Base-by-base conservation (phyloP, 2,888 invertebrate genomes). In the Campoletis raptor region DNA sequence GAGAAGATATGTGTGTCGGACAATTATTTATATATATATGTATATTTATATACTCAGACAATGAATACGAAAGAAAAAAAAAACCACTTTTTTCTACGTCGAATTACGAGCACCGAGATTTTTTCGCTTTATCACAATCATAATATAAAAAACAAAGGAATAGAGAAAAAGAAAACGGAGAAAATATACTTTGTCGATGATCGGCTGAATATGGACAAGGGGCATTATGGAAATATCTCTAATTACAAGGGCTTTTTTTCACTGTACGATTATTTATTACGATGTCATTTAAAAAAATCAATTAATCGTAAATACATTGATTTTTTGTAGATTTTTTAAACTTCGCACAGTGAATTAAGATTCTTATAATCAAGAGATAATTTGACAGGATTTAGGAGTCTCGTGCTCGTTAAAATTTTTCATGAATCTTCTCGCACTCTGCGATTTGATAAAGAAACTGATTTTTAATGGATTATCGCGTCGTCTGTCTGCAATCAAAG, bases 21-120 rank as follows among this genome's bases (percentile, higher is more conserved):
- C 87, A 85, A 86, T 72, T 42, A 85, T 83, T 85, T 76, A 81
- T 24, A 84, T 61, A 72, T 40, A 83, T 70, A 84, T 85, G 86
- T 84, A 82, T 66, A 83, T 67, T 77, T 52, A 80, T 74, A 70
- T 87, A 85, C 87, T 79, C 69, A 45, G 57, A 36, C 12, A 69
- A 72, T 18, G 42, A 8, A 37, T 72, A 61, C 6, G 30, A 30
- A 30, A 30, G 30, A 30, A 30, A 61, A n/a, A 45, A 54, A 52
- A 36, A 30, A 3, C 15, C 7, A 4, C 40, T 74, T 57, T 74
- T 74, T 57, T 74, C 40, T 24, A 74, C 15, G 4, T 69, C 40
- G 45, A 15, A 37, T 36, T 57, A 40, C 21, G 15, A 61, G 12
- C 72, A 24, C 52, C 21, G 72, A 73, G 21, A 54, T 54, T 73